Base-by-base conservation (phyloP, 2,113 vertebrate species). In the Microtus pennsylvanicus region DNA sequence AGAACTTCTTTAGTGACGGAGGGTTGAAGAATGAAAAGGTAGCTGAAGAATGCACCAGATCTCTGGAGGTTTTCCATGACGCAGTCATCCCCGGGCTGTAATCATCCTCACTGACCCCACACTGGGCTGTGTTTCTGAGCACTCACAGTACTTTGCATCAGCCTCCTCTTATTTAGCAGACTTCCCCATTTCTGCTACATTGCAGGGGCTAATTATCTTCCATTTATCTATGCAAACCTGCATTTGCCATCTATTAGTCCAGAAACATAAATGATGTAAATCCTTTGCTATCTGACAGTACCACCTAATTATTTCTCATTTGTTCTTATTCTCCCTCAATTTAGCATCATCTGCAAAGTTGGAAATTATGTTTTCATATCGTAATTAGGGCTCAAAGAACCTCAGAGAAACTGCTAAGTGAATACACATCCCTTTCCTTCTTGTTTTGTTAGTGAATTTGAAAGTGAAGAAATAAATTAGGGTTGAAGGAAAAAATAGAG, bases 321-420 rank as follows among this genome's bases (percentile, higher is more conserved):
- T 98, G 98, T 98, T 98, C 98, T 98, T 98, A 98, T 98, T 98
- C 98, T 98, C 95, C 98, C 98, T 98, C 98, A 98, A 98, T 98
- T 98, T 98, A 98, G 94, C 97, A 98, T 98, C 98, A 96, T 99
- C 97, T 98, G 97, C 93, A 98, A 98, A 98, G 98, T 97, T 98
- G 98, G 94, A 98, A 98, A 98, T 98, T 94, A 93, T 98, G 97
- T 98, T 98, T 98, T 98, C 97, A 97, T 98, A 98, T 98, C 97
- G 96, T 98, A 98, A 98, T 98, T 98, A 98, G 98, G 95, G 96
- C 93, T 98, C 96, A 98, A 96, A 98, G 97, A 98, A 98, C 89
- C 96, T 97, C 96, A 96, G 97, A 96, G 95, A 98, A 98, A 92
- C 94, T 94, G 69, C 95, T 96, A 92, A 74, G 96, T 72, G 85